These are phyloP conservation scores for Dysdera silvatica DNA, from an alignment of 1,140 invertebrate genomes.

Conservation along the genomic window DNA sequence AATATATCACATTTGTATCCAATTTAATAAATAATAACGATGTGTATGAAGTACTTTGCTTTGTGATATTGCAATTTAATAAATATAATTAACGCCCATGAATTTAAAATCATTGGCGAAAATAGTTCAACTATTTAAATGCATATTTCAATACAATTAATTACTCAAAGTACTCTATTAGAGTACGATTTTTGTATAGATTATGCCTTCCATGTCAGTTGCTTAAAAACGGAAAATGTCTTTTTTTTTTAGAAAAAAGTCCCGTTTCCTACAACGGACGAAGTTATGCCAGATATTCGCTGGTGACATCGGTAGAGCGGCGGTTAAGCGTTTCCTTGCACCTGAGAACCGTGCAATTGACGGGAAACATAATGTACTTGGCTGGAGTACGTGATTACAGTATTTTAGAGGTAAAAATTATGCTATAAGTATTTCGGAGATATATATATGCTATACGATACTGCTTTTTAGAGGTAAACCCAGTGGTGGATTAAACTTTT, in stretches of 20 bases:
- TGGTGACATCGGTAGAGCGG: constrained; percentile 63
- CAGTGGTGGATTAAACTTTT: too few relatives aligned
- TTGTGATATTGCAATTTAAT: too few relatives aligned
- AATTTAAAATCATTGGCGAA: too few relatives aligned
- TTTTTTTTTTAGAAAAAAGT: constrained; percentile 38
- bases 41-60: too few relatives aligned
- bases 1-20: too few relatives aligned
- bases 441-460: not conserved
- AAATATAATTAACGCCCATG: too few relatives aligned
- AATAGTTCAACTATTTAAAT: not conserved
- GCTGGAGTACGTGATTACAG: constrained; percentile 81
- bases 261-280: constrained; percentile 74
- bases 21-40: too few relatives aligned
- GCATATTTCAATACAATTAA: not conserved
- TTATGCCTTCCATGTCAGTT: not conserved
- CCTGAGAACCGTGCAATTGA: constrained; percentile 71
- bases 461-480: not conserved
- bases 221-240: not conserved
- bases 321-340: constrained; percentile 67
- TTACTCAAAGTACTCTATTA: not conserved
- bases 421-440: not conserved
- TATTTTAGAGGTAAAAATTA: constrained; percentile 62
- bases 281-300: constrained; percentile 71
- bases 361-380: constrained; percentile 79
- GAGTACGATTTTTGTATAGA: not conserved